Conservation (phyloP, 2,797 vertebrate species). For the Bradypus variegatus region DNA sequence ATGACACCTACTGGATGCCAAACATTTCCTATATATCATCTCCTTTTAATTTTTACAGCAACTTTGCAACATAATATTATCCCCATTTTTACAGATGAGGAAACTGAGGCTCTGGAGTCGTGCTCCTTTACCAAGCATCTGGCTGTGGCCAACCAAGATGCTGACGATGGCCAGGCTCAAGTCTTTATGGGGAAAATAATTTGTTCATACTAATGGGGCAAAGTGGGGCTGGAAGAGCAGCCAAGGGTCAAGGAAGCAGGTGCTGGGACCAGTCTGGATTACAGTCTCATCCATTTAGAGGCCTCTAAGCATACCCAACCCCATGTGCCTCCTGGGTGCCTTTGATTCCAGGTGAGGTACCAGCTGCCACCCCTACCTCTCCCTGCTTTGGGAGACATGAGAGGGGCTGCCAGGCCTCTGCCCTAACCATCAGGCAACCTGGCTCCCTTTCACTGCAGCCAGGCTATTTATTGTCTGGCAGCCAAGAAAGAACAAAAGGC, state of each 20-base stretch:
- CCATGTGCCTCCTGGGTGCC: background rate
- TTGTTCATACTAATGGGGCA: background rate
- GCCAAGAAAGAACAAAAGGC: constrained; percentile 53
- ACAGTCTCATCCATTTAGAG: background rate
- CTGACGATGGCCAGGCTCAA: background rate
- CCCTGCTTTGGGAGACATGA: background rate
- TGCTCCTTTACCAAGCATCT: background rate
- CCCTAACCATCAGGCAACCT: background rate
- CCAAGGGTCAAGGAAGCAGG: constrained; percentile 24
- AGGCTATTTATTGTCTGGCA: background rate
- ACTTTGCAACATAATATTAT: background rate
- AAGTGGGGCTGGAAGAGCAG: background rate
- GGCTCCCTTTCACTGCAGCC: background rate
- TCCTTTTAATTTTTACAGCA: background rate
- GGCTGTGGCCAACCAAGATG: background rate
- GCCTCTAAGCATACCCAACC: background rate
- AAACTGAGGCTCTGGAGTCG: background rate
- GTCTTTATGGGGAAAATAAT: background rate
- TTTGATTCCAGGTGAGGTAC: background rate
- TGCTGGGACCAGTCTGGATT: background rate
- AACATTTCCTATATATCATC: background rate
- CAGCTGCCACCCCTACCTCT: background rate
- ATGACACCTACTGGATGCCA: background rate
- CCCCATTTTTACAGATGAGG: background rate
- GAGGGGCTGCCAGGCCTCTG: background rate